Evolutionary conservation across 2,113 vertebrate species (phyloP).

Genomic region (Anseranas semipalmata): DNA sequence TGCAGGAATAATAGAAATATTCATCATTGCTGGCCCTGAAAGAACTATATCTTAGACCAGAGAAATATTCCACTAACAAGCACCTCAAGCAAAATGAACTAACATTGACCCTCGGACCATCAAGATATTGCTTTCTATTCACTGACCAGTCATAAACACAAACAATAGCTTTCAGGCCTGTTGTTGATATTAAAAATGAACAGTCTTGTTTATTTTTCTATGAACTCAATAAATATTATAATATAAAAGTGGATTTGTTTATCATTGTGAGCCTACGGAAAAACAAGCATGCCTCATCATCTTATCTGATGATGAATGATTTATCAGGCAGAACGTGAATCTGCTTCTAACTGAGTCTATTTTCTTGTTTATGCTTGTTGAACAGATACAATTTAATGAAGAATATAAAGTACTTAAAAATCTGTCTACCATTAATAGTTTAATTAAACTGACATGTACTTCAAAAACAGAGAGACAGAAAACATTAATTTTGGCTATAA

Average conservation of each 20-base stretch:
- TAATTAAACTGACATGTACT: slow-evolving; percentile 83
- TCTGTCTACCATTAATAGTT: slow-evolving; percentile 82
- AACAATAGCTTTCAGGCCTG: neutral
- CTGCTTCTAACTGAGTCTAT: slow-evolving; percentile 64
- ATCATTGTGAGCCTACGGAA: slow-evolving; percentile 47
- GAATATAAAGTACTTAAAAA: slow-evolving; percentile 82
- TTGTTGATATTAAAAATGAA: slow-evolving; percentile 29
- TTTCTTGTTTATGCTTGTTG: slow-evolving; percentile 78
- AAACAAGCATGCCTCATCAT: slow-evolving; percentile 54
- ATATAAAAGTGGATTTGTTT: slow-evolving; percentile 69
- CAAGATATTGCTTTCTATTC: neutral
- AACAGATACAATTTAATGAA: slow-evolving; percentile 81
- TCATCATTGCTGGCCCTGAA: neutral
- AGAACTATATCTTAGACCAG: neutral
- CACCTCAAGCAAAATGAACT: neutral
- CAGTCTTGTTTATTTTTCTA: slow-evolving; percentile 63
- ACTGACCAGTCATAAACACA: slow-evolving; percentile 24
- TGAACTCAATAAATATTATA: slow-evolving; percentile 56
- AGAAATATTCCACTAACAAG: slow-evolving; percentile 47
- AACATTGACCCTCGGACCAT: neutral
- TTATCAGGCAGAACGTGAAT: slow-evolving; percentile 72
- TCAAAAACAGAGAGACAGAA: slow-evolving; percentile 80
- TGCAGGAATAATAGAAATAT: neutral
- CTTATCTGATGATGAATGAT: slow-evolving; percentile 73
- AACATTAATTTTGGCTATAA: slow-evolving; percentile 83